phyloP scores from a whole-genome alignment of 2,113 vertebrate species.

The Paedocypris sp. region DNA sequence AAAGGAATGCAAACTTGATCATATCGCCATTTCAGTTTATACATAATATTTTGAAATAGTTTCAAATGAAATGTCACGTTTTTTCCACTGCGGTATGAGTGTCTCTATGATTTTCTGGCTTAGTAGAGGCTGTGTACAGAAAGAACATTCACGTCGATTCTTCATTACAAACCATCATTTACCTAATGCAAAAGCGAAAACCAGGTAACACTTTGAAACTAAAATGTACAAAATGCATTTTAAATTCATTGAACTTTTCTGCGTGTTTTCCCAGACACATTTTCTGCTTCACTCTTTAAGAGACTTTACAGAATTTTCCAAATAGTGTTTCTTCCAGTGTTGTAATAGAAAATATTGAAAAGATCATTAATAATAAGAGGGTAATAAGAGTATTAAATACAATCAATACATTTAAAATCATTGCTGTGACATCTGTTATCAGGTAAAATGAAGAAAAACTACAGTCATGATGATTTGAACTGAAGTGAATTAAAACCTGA shows the following conservation, averaged over 20 bases:
- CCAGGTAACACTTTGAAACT: neutral
- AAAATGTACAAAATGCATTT: neutral
- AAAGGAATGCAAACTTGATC: conserved; percentile 32
- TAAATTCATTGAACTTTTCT: too few species aligned
- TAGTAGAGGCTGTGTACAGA: neutral
- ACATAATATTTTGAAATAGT: too few species aligned
- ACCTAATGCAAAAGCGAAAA: neutral
- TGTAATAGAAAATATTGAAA: conserved; percentile 25
- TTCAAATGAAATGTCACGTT: too few species aligned
- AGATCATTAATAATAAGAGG: conserved; percentile 7
- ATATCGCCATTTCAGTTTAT: neutral
- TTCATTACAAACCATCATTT: neutral
- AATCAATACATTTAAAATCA: conserved; percentile 24
- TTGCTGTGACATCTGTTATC: conserved; percentile 12
- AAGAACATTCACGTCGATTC: neutral
- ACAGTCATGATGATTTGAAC: too few species aligned
- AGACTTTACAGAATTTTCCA: conserved; percentile 19
- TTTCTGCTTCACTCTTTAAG: conserved; percentile 8
- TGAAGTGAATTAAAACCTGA: too few species aligned
- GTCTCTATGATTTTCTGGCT: too few species aligned
- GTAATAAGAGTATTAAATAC: conserved; percentile 16
- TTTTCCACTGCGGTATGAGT: too few species aligned
- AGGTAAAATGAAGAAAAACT: conserved; percentile 12
- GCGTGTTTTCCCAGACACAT: neutral
- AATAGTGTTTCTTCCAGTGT: conserved; percentile 30